Percentiles rank a stretch among this genome's conserved stretches.
These are phyloP conservation scores for Antheraea mylitta DNA, from an alignment of 1,140 invertebrate genomes.

Conservation along the genomic window DNA sequence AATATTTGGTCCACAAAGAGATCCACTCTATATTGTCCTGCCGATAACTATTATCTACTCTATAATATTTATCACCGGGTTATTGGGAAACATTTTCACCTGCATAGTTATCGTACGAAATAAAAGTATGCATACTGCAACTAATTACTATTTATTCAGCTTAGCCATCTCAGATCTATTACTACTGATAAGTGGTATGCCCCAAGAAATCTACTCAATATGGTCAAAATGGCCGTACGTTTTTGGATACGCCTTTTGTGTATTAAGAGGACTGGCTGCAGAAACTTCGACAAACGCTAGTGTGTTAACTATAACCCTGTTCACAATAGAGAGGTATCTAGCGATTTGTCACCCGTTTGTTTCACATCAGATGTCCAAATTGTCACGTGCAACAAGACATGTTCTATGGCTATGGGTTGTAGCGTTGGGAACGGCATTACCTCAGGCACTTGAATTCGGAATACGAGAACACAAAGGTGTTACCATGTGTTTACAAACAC, in stretches of 20 bases:
- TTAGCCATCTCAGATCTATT: constrained; percentile 96
- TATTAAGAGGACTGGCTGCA: constrained; percentile 89
- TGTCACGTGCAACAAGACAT: constrained; percentile 86
- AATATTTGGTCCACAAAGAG: constrained; percentile 78
- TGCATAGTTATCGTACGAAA: constrained; percentile 95
- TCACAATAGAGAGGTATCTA: constrained; percentile 89
- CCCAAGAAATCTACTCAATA: constrained; percentile 91
- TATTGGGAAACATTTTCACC: constrained; percentile 94
- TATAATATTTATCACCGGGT: constrained; percentile 91
- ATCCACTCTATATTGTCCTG: constrained; percentile 85
- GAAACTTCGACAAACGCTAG: constrained; percentile 97
- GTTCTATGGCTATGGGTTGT: constrained; percentile 87
- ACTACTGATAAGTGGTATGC: constrained; percentile 88
- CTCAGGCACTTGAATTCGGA: constrained; percentile 88
- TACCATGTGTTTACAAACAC: constrained; percentile 80
- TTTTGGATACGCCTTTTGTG: constrained; percentile 92
- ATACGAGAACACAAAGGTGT: constrained; percentile 73
- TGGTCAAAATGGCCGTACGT: constrained; percentile 94
- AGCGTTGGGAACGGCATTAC: constrained; percentile 87
- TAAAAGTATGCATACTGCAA: constrained; percentile 95
- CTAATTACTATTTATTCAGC: constrained; percentile 96
- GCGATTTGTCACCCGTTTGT: constrained; percentile 88
- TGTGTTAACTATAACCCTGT: constrained; percentile 91
- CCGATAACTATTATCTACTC: constrained; percentile 90
- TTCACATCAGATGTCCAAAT: constrained; percentile 91